Evolutionary conservation across 1,140 invertebrate species (phyloP).

Genomic region (Bemisia tabaci): DNA sequence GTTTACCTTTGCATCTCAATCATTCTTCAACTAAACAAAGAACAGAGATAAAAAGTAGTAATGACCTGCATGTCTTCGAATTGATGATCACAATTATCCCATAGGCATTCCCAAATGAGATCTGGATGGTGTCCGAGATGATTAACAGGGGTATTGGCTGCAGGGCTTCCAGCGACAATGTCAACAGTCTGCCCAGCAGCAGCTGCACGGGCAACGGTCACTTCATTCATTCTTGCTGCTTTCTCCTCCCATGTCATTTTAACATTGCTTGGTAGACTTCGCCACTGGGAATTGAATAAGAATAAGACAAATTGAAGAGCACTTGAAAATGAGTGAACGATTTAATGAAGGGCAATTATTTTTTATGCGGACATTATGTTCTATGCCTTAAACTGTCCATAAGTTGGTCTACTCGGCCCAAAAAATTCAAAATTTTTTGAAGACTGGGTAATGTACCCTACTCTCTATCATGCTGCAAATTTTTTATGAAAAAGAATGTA

Average conservation of each 20-base stretch:
- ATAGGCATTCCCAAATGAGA: slow-evolving; percentile 71
- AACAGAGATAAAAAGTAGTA: slow-evolving; percentile 34
- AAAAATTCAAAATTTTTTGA: too few relatives aligned
- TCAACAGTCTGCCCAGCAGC: not conserved
- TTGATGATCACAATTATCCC: slow-evolving; percentile 86
- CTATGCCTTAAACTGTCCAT: too few relatives aligned
- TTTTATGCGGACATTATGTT: too few relatives aligned
- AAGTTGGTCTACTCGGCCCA: too few relatives aligned
- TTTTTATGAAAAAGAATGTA: too few relatives aligned
- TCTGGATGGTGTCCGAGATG: slow-evolving; percentile 28
- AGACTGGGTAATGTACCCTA: too few relatives aligned
- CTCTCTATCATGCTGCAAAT: too few relatives aligned
- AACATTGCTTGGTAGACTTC: slow-evolving; percentile 67
- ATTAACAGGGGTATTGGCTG: not conserved
- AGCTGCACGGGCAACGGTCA: slow-evolving; percentile 39
- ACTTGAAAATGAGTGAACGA: too few relatives aligned
- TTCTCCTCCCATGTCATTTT: slow-evolving; percentile 90
- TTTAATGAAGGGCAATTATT: too few relatives aligned
- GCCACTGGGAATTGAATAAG: slow-evolving; percentile 53
- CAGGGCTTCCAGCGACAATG: not conserved
- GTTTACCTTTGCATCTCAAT: too few relatives aligned
- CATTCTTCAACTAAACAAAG: not conserved
- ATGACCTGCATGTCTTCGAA: slow-evolving; percentile 82
- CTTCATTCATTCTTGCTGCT: slow-evolving; percentile 75
- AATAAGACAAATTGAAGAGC: not conserved